Evolutionary conservation across 2,888 invertebrate genomes (phyloP).

Genomic region (Xestia xanthographa): DNA sequence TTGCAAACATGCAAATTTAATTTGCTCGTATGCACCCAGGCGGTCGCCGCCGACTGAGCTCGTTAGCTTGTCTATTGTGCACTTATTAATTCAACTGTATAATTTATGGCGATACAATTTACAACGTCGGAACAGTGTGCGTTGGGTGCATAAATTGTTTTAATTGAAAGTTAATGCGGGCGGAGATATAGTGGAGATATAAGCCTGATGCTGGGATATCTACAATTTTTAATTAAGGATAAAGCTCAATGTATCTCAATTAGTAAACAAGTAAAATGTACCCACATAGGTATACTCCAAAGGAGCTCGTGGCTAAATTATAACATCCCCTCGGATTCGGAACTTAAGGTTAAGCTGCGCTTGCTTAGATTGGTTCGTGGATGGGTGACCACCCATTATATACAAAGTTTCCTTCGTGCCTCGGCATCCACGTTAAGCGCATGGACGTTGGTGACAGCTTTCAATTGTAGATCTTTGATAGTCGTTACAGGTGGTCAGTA

Average conservation of each 20-base stretch:
- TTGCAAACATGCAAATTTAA: slow-evolving; percentile 89
- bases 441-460: too few species aligned
- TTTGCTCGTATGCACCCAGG: slow-evolving; percentile 82
- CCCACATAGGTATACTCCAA: slow-evolving; percentile 29
- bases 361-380: too few species aligned
- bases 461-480: too few species aligned
- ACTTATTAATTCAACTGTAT: slow-evolving; percentile 88
- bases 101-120: slow-evolving; percentile 83
- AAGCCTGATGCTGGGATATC: slow-evolving; percentile 35
- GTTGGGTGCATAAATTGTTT: slow-evolving; percentile 84
- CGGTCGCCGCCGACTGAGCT: slow-evolving; percentile 81
- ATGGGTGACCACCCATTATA: too few species aligned
- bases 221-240: slow-evolving; percentile 51
- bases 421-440: too few species aligned
- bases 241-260: slow-evolving; percentile 19
- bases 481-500: too few species aligned
- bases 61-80: slow-evolving; percentile 85
- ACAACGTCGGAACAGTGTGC: slow-evolving; percentile 71
- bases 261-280: slow-evolving; percentile 35
- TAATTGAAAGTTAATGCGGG: slow-evolving; percentile 89
- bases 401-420: too few species aligned
- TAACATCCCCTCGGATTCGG: too few species aligned
- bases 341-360: too few species aligned
- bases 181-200: slow-evolving; percentile 55
- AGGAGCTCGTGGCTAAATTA: too few species aligned